Evolutionary conservation across 1,140 invertebrate species (phyloP), one percentile per base, ranked within the genome.

Genomic region (Neodiprion fabricii): DNA sequence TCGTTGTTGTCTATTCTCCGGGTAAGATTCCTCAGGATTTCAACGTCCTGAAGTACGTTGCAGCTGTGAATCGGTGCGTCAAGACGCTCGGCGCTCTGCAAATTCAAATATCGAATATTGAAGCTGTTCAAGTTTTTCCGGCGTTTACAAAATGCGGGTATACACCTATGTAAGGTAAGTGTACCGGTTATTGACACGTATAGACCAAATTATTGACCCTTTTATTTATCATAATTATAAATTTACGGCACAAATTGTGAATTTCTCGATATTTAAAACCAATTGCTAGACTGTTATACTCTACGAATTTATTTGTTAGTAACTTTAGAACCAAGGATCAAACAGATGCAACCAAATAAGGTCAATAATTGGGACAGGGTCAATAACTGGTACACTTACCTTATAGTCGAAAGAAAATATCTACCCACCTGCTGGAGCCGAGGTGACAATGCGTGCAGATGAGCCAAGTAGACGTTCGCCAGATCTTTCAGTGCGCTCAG

Each of bases 401-500:
- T 21, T 21, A 21, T 21, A 1, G 28, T 40, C 1, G 5, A 40
- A 40, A 40, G 28, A 40, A 40, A 40, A 40, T 40, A 40, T 40
- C 28, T 2, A 74, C 66, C 65, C 72, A 87, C 86, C 83, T 87
- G 86, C 68, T 86, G 86, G 48, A 95, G 80, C 74, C 93, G 92
- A 4, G 96, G 95, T 67, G 94, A 92, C 73, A 96, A 91, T 17
- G 95, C 92, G 68, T 93, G 91, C 65, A 95, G 91, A 73, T 95
- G 91, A 71, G 93, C 91, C n/a, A 95, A 88, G 86, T 97, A 98
- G 75, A 93, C 92, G 73, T 92, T 90, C 48, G 95, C 91, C 74
- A 94, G 90, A 53, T 95, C 92, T 79, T 96, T 95, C 80, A 98
- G 90, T 73, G 94, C 94, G 50, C 91, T 92, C 28, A 98, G 88